A percentile compares a stretch with the other conserved stretches of the same genome.
phyloP scores from a whole-genome alignment of 2,113 vertebrate genomes.

The Ctenomys sociabilis region DNA sequence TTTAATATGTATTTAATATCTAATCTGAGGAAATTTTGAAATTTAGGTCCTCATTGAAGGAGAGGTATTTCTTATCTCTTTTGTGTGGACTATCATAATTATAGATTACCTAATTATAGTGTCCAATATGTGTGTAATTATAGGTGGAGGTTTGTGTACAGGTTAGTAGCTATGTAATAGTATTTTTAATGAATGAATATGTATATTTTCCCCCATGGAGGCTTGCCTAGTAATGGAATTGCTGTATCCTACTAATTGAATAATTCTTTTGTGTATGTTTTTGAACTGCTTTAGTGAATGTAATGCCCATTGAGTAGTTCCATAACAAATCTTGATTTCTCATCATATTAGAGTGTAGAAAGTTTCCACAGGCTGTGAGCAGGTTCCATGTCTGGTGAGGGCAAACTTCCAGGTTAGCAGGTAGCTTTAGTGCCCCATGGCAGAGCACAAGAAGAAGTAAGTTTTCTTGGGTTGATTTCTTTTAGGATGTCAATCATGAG shows the following conservation, averaged over 20 bases:
- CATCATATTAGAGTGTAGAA: not conserved
- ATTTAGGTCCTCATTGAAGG: not conserved
- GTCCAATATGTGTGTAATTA: not conserved
- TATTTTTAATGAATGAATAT: not conserved
- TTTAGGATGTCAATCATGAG: not conserved
- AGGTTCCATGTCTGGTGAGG: not conserved
- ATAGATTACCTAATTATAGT: not conserved
- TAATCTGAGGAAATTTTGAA: not conserved
- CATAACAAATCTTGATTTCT: not conserved
- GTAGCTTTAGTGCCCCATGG: not conserved
- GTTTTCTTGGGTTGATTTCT: not conserved
- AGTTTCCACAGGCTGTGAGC: not conserved
- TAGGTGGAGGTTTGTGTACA: not conserved
- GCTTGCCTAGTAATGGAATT: not conserved
- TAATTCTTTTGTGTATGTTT: not conserved
- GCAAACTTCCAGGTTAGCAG: not conserved
- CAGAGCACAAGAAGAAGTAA: not conserved
- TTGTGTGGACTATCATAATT: not conserved
- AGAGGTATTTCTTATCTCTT: not conserved
- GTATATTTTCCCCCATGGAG: not conserved
- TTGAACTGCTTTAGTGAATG: not conserved
- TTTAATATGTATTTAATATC: not conserved
- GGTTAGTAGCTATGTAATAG: not conserved
- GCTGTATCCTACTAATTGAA: not conserved
- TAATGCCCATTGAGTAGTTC: no score